Evolutionary conservation across 2,888 invertebrate genomes (phyloP).

Genomic region (Pogonocherus hispidulus): DNA sequence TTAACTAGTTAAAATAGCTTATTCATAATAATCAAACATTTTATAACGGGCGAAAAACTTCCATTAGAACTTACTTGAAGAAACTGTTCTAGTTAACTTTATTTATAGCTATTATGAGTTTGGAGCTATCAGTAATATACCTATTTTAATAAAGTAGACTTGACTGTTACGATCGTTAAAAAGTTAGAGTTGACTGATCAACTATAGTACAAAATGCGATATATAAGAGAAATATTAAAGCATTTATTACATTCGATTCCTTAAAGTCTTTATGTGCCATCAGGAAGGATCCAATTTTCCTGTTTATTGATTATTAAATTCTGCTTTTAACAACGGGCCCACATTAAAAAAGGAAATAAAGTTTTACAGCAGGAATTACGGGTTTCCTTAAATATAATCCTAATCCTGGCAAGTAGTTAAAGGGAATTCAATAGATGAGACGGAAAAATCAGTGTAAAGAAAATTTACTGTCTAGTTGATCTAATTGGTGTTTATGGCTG

Average conservation of each 20-base stretch:
- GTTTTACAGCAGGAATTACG: neutral
- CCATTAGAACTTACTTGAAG: neutral
- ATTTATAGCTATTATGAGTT: neutral
- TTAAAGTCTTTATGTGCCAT: neutral
- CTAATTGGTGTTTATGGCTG: constrained; percentile 10
- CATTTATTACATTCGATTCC: neutral
- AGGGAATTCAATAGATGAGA: constrained; percentile 7
- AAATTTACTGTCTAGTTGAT: constrained; percentile 10
- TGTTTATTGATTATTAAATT: constrained; percentile 27
- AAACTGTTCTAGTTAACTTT: neutral
- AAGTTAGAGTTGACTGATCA: neutral
- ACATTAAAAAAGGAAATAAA: constrained; percentile 20
- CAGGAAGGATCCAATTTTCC: neutral
- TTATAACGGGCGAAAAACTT: neutral
- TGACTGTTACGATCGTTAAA: constrained; percentile 2
- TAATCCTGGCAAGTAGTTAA: neutral
- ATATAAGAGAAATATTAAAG: constrained; percentile 14
- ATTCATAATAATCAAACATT: no score
- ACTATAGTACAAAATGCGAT: neutral
- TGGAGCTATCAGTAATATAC: neutral
- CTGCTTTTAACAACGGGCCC: constrained; percentile 8
- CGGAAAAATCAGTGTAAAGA: constrained; percentile 11
- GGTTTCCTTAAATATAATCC: constrained; percentile 1
- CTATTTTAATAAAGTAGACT: neutral
- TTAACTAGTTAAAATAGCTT: no score